Conservation (phyloP, 2,113 vertebrate genomes). For the Probosciger aterrimus region DNA sequence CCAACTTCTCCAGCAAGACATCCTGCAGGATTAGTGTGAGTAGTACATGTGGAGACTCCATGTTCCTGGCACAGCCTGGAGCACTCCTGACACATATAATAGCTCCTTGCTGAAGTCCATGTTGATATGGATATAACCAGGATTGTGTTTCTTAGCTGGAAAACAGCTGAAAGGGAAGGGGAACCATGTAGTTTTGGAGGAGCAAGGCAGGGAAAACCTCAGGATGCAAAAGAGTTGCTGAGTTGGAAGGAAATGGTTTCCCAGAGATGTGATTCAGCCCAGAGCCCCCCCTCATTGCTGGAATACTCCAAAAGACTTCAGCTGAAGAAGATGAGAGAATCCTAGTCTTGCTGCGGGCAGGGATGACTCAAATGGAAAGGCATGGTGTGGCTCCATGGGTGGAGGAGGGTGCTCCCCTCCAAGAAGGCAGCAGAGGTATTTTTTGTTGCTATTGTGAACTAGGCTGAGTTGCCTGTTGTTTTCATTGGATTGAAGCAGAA, state of each 20-base stretch:
- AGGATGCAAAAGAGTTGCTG: not conserved
- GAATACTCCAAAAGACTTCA: not conserved
- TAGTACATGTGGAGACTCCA: not conserved
- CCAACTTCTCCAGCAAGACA: not conserved
- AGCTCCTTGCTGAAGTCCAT: not conserved
- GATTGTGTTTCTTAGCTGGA: not conserved
- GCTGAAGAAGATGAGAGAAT: not conserved
- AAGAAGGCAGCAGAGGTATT: not conserved
- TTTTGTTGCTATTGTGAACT: not conserved
- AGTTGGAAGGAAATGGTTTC: not conserved
- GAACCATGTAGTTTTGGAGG: not conserved
- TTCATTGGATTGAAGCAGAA: not conserved
- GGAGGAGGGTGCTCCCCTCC: not conserved
- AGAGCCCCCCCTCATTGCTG: not conserved
- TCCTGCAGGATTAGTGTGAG: not conserved
- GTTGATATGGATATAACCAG: not conserved
- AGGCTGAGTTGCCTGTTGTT: not conserved
- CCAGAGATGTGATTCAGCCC: not conserved
- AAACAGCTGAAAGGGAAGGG: not conserved
- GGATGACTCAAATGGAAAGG: constrained; percentile 12
- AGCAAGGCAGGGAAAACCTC: not conserved
- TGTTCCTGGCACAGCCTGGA: not conserved
- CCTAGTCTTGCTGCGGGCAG: not conserved
- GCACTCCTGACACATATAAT: not conserved
- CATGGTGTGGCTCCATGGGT: not conserved